Conservation (phyloP, 2,113 vertebrate genomes). For the Physeter macrocephalus region DNA sequence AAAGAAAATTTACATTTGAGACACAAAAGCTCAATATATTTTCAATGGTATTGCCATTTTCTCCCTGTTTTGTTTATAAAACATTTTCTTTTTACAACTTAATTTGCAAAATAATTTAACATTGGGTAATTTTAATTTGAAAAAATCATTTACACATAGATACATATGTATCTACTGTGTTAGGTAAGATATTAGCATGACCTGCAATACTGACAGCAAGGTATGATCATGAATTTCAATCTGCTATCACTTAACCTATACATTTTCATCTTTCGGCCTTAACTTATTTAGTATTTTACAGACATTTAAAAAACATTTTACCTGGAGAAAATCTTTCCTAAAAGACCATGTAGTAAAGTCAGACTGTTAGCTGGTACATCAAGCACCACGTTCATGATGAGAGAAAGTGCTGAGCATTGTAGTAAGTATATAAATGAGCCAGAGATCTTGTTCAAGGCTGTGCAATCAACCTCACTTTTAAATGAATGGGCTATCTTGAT, state of each 20-base stretch:
- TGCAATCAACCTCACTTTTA: conserved; percentile 61
- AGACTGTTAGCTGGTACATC: neutral
- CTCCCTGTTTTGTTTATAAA: neutral
- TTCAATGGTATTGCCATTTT: neutral
- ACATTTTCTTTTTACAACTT: neutral
- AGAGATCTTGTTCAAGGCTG: conserved; percentile 11
- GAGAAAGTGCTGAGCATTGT: conserved; percentile 33
- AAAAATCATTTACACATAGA: neutral
- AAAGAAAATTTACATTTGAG: neutral
- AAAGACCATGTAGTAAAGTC: neutral
- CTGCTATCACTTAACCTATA: neutral
- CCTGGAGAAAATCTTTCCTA: neutral
- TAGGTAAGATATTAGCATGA: neutral
- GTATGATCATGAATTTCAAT: neutral
- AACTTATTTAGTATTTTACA: neutral
- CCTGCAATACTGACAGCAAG: neutral
- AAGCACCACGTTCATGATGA: neutral
- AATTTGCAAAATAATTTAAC: neutral
- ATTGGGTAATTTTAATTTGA: neutral
- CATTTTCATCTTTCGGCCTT: neutral
- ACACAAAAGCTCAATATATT: neutral
- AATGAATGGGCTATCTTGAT: conserved; percentile 46
- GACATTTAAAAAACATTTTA: conserved; percentile 24
- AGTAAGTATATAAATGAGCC: conserved; percentile 45
- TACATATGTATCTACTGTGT: neutral